Conservation (phyloP, 2,797 vertebrate genomes). For the Heliangelus exortis region DNA sequence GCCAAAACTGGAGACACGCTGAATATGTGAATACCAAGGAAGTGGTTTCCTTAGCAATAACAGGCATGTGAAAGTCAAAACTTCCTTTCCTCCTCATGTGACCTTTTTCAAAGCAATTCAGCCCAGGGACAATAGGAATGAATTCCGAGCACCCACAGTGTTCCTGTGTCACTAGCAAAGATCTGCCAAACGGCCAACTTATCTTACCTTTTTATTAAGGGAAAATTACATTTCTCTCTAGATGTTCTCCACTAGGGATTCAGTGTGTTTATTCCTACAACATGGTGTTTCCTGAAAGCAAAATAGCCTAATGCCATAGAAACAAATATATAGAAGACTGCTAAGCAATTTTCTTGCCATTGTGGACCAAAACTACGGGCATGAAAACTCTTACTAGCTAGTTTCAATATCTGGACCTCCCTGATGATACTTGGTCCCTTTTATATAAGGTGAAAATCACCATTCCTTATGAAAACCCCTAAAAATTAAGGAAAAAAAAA, state of each 20-base stretch:
- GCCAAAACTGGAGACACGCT: constrained; percentile 73
- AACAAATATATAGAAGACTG: background rate
- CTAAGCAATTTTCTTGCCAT: background rate
- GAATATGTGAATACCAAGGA: constrained; percentile 77
- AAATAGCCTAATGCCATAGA: background rate
- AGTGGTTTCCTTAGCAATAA: constrained; percentile 82
- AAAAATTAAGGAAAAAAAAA: background rate
- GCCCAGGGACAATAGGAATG: constrained; percentile 74
- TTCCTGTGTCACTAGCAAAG: constrained; percentile 63
- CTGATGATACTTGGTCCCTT: background rate
- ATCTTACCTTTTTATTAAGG: constrained; percentile 67
- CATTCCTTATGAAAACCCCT: background rate
- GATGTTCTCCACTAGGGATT: constrained; percentile 9
- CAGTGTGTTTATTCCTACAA: background rate
- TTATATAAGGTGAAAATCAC: background rate
- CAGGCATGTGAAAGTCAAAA: constrained; percentile 83
- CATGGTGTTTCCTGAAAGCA: background rate
- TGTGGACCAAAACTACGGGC: background rate
- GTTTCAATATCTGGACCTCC: background rate
- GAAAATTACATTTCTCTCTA: constrained; percentile 60
- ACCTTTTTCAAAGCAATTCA: constrained; percentile 80
- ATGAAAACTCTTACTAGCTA: too few relatives aligned
- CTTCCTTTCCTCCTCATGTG: constrained; percentile 81
- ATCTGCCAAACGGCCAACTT: constrained; percentile 57
- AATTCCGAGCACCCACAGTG: constrained; percentile 76